A percentile compares a stretch with the other conserved stretches of the same genome.
Evolutionary conservation across 2,888 invertebrate species (phyloP).

Genomic region (Beris morrisii): DNA sequence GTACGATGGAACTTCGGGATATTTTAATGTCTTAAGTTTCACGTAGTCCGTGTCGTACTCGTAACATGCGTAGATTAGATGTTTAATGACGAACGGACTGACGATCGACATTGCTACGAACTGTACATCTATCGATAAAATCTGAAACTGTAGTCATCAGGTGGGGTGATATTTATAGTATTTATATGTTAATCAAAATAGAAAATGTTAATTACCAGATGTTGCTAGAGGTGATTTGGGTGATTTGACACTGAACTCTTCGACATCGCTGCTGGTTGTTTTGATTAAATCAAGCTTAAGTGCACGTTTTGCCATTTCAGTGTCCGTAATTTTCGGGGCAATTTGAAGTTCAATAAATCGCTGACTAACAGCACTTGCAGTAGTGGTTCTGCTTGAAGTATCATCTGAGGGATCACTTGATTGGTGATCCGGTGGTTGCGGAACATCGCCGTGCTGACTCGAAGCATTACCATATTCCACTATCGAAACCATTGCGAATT

Average conservation of each 20-base stretch:
- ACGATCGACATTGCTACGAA: too few species aligned
- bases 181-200: too few species aligned
- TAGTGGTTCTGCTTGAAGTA: slow-evolving; percentile 3
- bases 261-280: slow-evolving; percentile 46
- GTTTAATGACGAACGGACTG: too few species aligned
- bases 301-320: slow-evolving; percentile 50
- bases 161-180: too few species aligned
- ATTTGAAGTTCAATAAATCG: slow-evolving; percentile 64
- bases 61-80: too few species aligned
- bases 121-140: too few species aligned
- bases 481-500: slow-evolving; percentile 39
- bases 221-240: slow-evolving; percentile 53
- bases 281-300: slow-evolving; percentile 52
- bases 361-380: slow-evolving; percentile 62
- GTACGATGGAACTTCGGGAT: too few species aligned
- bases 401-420: slow-evolving; percentile 5
- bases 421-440: slow-evolving; percentile 37
- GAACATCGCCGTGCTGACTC: slow-evolving; percentile 33
- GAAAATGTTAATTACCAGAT: slow-evolving; percentile 14
- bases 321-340: slow-evolving; percentile 54
- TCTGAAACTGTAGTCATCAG: too few species aligned
- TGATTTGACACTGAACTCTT: slow-evolving; percentile 52
- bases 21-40: too few species aligned
- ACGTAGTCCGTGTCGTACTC: too few species aligned
- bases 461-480: slow-evolving; percentile 37